A percentile compares a stretch with the other conserved stretches of the same genome.
Conservation (phyloP, 30 jellyfish, hydroid and myxozoan species). For the Sanderia malayensis region DNA sequence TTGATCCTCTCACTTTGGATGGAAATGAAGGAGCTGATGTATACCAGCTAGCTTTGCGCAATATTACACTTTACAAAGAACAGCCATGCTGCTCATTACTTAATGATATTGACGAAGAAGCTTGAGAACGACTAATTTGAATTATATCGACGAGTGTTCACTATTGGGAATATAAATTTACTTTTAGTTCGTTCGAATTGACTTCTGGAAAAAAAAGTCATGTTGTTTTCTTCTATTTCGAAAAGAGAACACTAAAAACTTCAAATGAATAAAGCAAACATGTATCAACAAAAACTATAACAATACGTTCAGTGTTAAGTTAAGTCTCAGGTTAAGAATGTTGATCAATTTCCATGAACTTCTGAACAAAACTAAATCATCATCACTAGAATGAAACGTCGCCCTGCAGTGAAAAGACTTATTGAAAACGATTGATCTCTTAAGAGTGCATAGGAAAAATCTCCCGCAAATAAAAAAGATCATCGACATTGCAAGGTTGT, state of each 20-base stretch:
- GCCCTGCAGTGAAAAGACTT: neutral
- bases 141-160: too few species aligned
- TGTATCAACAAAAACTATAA: neutral
- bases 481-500: too few species aligned
- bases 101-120: too few species aligned
- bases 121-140: too few species aligned
- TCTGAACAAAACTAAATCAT: too few species aligned
- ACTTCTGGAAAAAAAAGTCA: neutral
- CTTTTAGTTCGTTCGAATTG: neutral
- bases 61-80: neutral
- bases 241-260: neutral
- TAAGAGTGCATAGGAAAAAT: neutral
- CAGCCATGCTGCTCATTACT: neutral
- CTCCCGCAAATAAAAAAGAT: constrained; percentile 1
- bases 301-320: neutral
- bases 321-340: neutral
- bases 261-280: neutral
- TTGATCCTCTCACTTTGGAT: neutral
- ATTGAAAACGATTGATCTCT: too few species aligned
- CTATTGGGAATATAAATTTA: neutral
- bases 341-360: constrained; percentile 2
- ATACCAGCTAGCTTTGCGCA: neutral
- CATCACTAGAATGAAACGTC: constrained; percentile 1
- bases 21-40: neutral
- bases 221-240: too few species aligned